A percentile compares a stretch with the other conserved stretches of the same genome.
Evolutionary conservation across 2,888 invertebrate species (phyloP).

Genomic region (Hemaris fuciformis): DNA sequence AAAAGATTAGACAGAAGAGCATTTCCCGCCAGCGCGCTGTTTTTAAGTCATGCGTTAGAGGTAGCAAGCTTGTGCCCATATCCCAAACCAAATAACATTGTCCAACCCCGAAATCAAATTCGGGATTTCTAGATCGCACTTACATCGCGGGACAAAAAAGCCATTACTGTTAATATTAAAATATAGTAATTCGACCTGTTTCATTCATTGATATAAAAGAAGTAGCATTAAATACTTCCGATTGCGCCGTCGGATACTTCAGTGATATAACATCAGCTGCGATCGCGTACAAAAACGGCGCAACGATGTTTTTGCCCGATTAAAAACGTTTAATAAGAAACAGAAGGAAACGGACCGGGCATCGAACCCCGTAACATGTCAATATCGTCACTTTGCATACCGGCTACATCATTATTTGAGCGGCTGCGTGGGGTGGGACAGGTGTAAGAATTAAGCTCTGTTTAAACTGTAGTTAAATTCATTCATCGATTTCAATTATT

Average conservation of each 20-base stretch:
- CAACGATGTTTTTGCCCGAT: slow-evolving; percentile 39
- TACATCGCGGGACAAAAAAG: no score
- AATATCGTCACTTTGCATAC: slow-evolving; percentile 70
- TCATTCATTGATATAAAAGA: no score
- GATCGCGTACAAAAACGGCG: slow-evolving; percentile 30
- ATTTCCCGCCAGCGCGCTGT: no score
- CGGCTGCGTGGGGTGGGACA: slow-evolving; percentile 20
- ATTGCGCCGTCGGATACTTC: slow-evolving; percentile 12
- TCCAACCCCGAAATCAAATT: no score
- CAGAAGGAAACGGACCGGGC: slow-evolving; percentile 58
- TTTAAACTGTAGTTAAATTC: slow-evolving; percentile 16
- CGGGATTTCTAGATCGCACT: no score
- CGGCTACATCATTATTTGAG: slow-evolving; percentile 71
- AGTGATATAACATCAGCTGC: slow-evolving; percentile 37
- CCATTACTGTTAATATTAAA: no score
- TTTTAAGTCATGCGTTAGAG: no score
- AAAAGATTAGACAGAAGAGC: no score
- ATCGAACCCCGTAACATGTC: slow-evolving; percentile 74
- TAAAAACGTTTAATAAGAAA: slow-evolving; percentile 56
- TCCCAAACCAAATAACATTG: no score
- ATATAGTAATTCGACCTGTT: no score
- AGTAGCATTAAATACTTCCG: neutral
- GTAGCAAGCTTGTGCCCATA: no score
- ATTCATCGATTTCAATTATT: no score
- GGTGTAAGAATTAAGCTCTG: slow-evolving; percentile 20